phyloP scores from a whole-genome alignment of 2,888 invertebrate genomes.

The Cerastis leucographa region DNA sequence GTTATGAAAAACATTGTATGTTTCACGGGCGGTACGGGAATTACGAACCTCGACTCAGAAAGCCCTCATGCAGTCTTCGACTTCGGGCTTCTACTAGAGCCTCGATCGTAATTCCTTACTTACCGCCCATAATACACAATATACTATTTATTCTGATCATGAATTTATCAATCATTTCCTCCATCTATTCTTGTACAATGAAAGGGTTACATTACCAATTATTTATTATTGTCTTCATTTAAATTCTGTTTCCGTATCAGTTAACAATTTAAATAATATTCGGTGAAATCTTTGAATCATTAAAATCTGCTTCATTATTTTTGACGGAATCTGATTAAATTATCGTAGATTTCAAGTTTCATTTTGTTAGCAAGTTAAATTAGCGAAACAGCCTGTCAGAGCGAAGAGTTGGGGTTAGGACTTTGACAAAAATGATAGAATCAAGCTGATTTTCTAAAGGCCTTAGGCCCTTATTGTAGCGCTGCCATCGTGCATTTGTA shows the following conservation, averaged over 20 bases:
- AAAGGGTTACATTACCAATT: slow-evolving; percentile 34
- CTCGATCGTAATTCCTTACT: no score
- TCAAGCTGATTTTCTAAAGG: not conserved
- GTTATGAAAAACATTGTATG: no score
- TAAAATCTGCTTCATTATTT: slow-evolving; percentile 43
- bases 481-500: not conserved
- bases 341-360: slow-evolving; percentile 46
- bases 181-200: not conserved
- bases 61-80: no score
- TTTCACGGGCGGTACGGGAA: no score
- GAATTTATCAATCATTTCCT: not conserved
- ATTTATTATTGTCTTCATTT: slow-evolving; percentile 25
- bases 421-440: slow-evolving; percentile 30
- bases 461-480: not conserved
- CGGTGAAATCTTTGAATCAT: slow-evolving; percentile 22
- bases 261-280: slow-evolving; percentile 18
- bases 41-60: no score
- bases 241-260: slow-evolving; percentile 28
- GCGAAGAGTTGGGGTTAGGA: slow-evolving; percentile 23
- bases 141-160: not conserved
- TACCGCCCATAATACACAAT: no score
- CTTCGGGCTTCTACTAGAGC: no score
- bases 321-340: slow-evolving; percentile 33
- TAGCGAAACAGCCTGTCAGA: slow-evolving; percentile 28
- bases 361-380: slow-evolving; percentile 53